Conservation (phyloP, 2,113 vertebrate genomes). For the Sakesphorus luctuosus region DNA sequence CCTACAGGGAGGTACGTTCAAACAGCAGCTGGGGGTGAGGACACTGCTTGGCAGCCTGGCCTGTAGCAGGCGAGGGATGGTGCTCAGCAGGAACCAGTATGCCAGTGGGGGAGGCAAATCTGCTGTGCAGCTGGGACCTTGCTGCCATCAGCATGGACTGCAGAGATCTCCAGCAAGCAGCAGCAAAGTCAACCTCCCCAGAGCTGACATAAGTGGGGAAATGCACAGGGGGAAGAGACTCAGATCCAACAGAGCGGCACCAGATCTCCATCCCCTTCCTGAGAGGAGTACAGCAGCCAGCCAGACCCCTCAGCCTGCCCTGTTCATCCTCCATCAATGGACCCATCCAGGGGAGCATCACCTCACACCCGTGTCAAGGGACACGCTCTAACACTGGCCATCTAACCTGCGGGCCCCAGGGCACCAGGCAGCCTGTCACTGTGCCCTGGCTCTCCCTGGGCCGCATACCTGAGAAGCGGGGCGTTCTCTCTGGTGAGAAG, state of each 20-base stretch:
- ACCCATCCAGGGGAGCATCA: not conserved
- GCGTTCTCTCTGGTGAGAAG: slow-evolving; percentile 30
- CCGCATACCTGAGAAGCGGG: slow-evolving; percentile 60
- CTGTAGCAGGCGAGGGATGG: accelerated
- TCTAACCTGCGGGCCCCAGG: not conserved
- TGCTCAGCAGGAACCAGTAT: not conserved
- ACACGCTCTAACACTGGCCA: not conserved
- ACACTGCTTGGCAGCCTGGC: not conserved
- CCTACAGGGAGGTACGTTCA: not conserved
- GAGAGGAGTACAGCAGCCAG: not conserved
- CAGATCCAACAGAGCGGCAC: not conserved
- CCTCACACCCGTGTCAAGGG: accelerated
- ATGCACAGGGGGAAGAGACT: not conserved
- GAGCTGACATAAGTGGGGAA: accelerated
- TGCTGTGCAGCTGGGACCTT: not conserved
- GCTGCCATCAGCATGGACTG: not conserved
- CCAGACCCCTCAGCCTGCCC: not conserved
- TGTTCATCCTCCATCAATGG: not conserved
- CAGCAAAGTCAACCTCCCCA: not conserved
- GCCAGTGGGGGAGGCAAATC: not conserved
- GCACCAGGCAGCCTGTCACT: not conserved
- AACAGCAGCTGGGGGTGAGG: not conserved
- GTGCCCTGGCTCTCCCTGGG: not conserved
- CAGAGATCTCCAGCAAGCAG: not conserved
- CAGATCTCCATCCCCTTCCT: not conserved